Evolutionary conservation across 1,140 invertebrate genomes (phyloP), one percentile per base, ranked within the genome.

Genomic region (Cheumatopsyche charites): DNA sequence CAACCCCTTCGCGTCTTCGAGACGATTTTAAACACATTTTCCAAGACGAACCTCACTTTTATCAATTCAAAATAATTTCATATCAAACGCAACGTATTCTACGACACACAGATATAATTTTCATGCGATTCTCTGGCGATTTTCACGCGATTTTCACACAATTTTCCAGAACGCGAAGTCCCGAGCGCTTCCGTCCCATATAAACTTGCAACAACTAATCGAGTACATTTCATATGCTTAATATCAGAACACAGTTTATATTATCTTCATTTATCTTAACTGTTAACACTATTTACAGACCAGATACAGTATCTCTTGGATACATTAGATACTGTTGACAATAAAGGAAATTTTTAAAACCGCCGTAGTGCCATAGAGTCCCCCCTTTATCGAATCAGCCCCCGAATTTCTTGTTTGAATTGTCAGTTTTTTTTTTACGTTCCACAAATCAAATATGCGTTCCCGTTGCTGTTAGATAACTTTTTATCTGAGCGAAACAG

Each of bases 211-310:
- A 23, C 66, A 55, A 68, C 67, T 62, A 45, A 75, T 75, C 47
- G 71, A 71, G 74, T 75, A 68, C 52, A 66, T 73, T 75, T 63
- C 69, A 73, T 73, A 70, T 72, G 41, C 58, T 70, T 72, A 72
- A 75, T 75, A 75, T 75, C 74, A 75, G 71, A 75, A 70, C n/a
- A 73, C 63, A 71, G 67, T 70, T 67, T 23, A 62, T 73, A 71
- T 75, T 73, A 73, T 75, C 74, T 75, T 65, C 68, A 75, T 71
- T 75, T 75, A 75, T 75, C 74, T 75, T 75, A 75, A 75, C 74
- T 52, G 74, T 75, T 75, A 75, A 75, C 74, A 73, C 71, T 75
- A 68, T 75, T 75, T 75, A 66, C 67, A 52, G 17, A 71, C 62
- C 71, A 75, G 74, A 75, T 75, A 75, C 65, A 36, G 65, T 9